Percentiles rank a stretch among this genome's conserved stretches.
Evolutionary conservation across 2,797 vertebrate genomes (phyloP).

Genomic region (Cuculus canorus): DNA sequence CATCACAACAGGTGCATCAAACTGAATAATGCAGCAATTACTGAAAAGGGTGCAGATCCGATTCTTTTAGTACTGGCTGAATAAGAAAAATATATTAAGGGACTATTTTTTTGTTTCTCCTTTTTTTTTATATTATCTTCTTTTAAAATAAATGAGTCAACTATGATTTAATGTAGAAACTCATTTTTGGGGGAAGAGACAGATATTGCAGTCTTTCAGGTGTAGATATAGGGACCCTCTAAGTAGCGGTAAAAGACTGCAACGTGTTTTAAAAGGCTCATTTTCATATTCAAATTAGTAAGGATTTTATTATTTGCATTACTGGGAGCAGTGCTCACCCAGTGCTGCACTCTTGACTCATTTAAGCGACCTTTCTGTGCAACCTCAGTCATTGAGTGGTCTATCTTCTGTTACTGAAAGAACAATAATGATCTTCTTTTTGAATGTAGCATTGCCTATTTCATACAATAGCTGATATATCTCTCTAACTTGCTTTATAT

Average conservation of each 20-base stretch:
- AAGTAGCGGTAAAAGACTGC: not conserved
- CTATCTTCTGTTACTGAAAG: not conserved
- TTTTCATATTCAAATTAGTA: not conserved
- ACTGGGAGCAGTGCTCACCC: not conserved
- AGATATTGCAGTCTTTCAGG: not conserved
- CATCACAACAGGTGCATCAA: accelerated
- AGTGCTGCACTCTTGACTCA: accelerated
- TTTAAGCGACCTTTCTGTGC: not conserved
- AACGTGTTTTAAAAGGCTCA: not conserved
- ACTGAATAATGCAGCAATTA: not conserved
- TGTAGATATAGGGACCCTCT: not conserved
- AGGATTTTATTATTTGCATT: not conserved
- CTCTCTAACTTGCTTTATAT: not conserved
- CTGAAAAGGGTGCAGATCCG: not conserved
- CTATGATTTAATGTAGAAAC: not conserved
- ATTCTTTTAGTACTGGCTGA: not conserved
- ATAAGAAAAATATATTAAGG: not conserved
- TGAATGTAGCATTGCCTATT: not conserved
- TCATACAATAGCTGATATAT: not conserved
- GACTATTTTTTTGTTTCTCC: not conserved
- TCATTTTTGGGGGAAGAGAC: not conserved
- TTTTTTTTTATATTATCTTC: not conserved
- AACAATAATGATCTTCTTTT: not conserved
- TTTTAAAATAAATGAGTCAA: not conserved
- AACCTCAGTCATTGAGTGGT: not conserved